Conservation (phyloP, 1,140 invertebrate species). For the Neodiprion lecontei region DNA sequence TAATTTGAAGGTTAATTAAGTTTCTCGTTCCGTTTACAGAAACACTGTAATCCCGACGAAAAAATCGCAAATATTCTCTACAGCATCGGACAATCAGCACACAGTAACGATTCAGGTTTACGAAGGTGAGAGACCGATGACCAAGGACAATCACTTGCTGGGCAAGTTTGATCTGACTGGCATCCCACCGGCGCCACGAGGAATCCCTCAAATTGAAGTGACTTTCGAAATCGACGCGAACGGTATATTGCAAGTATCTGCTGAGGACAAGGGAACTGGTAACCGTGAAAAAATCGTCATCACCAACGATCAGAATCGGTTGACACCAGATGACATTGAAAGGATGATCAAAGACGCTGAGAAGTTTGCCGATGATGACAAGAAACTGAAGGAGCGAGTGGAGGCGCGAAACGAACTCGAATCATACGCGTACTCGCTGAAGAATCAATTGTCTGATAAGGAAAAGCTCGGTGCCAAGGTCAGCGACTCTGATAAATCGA, state of each 20-base stretch:
- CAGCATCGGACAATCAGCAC: conserved; percentile 98
- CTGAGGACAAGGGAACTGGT: conserved; percentile 98
- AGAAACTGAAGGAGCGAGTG: conserved; percentile 95
- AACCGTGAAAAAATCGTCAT: conserved; percentile 99
- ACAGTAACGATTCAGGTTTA: conserved; percentile 98
- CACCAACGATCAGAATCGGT: conserved; percentile 96
- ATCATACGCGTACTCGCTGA: conserved; percentile 97
- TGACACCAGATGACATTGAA: conserved; percentile 98
- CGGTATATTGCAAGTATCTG: conserved; percentile 95
- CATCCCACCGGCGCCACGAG: conserved; percentile 96
- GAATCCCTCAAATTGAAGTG: conserved; percentile 99
- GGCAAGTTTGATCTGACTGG: conserved; percentile 99
- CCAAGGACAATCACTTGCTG: conserved; percentile 97
- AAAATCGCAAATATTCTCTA: conserved; percentile 99
- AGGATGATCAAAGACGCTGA: conserved; percentile 99
- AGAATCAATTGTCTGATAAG: conserved; percentile 97
- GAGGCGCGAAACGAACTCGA: conserved; percentile 96
- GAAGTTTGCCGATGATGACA: conserved; percentile 98
- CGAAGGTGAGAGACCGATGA: conserved; percentile 99
- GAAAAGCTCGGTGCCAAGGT: conserved; percentile 96
- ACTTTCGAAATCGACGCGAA: conserved; percentile 99
- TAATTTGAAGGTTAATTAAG: conserved; percentile 18
- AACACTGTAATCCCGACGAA: conserved; percentile 99
- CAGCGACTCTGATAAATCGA: conserved; percentile 89
- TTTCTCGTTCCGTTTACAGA: conserved; percentile 51